phyloP scores from a whole-genome alignment of 2,113 vertebrate genomes.

The Beaufortia kweichowensis region DNA sequence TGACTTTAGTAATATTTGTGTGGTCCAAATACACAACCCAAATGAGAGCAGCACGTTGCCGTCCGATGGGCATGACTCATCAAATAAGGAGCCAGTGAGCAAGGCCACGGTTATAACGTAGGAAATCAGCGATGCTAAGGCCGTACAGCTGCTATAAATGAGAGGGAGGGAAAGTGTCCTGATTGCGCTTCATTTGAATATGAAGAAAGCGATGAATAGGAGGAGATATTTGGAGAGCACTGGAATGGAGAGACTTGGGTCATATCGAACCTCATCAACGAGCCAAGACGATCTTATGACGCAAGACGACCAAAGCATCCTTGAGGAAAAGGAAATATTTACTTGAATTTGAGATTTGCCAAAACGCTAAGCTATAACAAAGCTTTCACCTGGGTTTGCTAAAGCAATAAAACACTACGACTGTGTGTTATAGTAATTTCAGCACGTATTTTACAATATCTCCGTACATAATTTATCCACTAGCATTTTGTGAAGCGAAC shows the following conservation, averaged over 20 bases:
- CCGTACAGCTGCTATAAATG: background rate
- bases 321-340: background rate
- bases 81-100: slow-evolving; percentile 15
- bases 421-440: too few species aligned
- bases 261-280: background rate
- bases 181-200: background rate
- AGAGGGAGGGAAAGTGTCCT: background rate
- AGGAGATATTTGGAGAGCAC: background rate
- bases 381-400: background rate
- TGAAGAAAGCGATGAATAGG: background rate
- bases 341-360: background rate
- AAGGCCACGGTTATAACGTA: slow-evolving; percentile 46
- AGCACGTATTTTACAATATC: too few species aligned
- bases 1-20: too few species aligned
- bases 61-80: background rate
- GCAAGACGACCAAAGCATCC: background rate
- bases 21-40: too few species aligned
- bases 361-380: background rate
- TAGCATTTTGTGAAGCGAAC: too few species aligned
- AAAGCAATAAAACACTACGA: background rate
- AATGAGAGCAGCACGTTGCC: background rate
- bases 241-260: background rate
- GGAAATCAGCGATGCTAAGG: slow-evolving; percentile 54
- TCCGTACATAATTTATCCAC: too few species aligned
- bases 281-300: background rate